Percentiles rank a stretch among this genome's conserved stretches.
Evolutionary conservation across 2,888 invertebrate species (phyloP).

Genomic region (Lypha dubia): DNA sequence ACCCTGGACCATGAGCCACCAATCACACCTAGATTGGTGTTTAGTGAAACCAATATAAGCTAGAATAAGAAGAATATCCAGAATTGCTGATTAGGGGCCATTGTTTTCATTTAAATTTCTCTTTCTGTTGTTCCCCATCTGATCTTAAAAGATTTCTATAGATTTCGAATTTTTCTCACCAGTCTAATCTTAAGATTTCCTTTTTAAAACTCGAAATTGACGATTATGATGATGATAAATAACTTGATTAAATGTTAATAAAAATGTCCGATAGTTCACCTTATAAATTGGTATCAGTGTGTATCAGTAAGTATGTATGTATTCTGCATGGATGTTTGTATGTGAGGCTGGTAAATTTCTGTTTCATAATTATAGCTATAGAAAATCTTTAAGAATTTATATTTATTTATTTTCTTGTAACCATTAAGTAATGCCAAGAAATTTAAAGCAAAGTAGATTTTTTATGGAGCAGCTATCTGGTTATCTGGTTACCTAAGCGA

Average conservation of each 20-base stretch:
- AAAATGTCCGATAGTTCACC: constrained; percentile 66
- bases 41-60: too few relatives aligned
- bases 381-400: constrained; percentile 28
- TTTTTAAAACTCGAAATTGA: constrained; percentile 4
- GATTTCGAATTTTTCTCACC: background rate
- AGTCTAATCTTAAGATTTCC: background rate
- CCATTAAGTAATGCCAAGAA: constrained; percentile 32
- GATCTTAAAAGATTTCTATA: too few relatives aligned
- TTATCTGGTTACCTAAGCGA: constrained; percentile 48
- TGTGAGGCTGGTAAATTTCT: constrained; percentile 37
- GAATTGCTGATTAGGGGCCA: too few relatives aligned
- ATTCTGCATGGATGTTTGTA: background rate
- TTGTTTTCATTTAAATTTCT: background rate
- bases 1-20: too few relatives aligned
- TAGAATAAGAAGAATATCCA: too few relatives aligned
- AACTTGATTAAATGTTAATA: constrained; percentile 60
- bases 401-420: constrained; percentile 6
- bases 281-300: constrained; percentile 13
- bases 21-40: too few relatives aligned
- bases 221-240: constrained; percentile 66
- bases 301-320: background rate
- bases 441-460: constrained; percentile 37
- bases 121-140: too few relatives aligned
- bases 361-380: constrained; percentile 41
- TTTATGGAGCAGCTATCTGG: constrained; percentile 15